Percentiles rank a stretch among this genome's conserved stretches.
Conservation (phyloP, 2,113 vertebrate species). For the Platysternon megacephalum region DNA sequence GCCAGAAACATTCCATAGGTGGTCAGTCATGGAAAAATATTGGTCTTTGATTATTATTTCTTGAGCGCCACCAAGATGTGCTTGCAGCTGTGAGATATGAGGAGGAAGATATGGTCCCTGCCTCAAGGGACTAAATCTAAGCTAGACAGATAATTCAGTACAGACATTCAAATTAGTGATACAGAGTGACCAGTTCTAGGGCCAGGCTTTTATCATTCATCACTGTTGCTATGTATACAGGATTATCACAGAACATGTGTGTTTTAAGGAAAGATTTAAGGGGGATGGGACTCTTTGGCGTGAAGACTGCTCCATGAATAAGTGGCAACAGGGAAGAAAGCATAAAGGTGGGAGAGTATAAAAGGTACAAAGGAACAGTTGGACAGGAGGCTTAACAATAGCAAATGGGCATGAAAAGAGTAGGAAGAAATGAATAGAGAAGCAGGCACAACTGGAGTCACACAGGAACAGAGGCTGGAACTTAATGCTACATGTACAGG, state of each 20-base stretch:
- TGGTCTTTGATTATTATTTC: constrained; percentile 39
- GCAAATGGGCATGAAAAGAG: neutral
- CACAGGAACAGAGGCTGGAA: constrained; percentile 20
- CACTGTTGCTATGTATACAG: constrained; percentile 12
- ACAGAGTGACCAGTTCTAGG: constrained; percentile 24
- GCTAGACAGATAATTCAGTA: neutral
- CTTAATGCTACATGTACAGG: neutral
- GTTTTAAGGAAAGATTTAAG: neutral
- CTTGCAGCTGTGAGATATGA: neutral
- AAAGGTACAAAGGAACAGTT: neutral
- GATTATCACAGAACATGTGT: constrained; percentile 14
- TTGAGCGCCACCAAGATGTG: constrained; percentile 11
- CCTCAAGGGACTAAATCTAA: constrained; percentile 2
- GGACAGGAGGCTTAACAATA: neutral
- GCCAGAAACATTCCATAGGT: constrained; percentile 29
- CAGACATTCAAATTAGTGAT: constrained; percentile 33
- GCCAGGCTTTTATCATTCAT: constrained; percentile 28
- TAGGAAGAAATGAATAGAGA: constrained; percentile 30
- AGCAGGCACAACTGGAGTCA: constrained; percentile 56
- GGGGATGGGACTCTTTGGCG: neutral
- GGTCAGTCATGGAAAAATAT: constrained; percentile 8
- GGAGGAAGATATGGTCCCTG: neutral
- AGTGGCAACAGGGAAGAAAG: neutral
- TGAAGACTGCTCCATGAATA: neutral
- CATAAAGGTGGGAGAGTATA: neutral